Base-by-base conservation (phyloP, 2,888 invertebrate genomes). In the Agrypnus murinus region DNA sequence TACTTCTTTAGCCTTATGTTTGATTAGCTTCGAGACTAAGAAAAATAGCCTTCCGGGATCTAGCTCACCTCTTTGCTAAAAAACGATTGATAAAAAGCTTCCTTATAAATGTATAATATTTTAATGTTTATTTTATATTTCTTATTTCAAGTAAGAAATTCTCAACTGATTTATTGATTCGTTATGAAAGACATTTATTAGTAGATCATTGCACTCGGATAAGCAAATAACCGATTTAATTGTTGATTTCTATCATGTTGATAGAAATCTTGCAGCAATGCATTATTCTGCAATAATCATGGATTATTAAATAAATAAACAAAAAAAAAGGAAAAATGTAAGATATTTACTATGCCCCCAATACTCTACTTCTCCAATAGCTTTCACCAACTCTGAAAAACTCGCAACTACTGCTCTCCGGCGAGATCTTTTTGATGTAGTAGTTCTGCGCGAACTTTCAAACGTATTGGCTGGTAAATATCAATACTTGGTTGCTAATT, bases 341-440 rank as follows among this genome's bases (percentile, higher is more conserved):
- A 38, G 64, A 62, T 62, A 58, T 62, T 25, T 59, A 60, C 69
- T 65, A 69, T 75, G 75, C 68, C 75, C 75, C 72, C 75, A 71
- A 74, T 75, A 74, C 55, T 70, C 67, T 67, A 67, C 69, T 58
- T 69, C 55, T 65, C 53, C 69, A 65, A 68, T 70, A 72, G 75
- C 75, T 75, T 74, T 75, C 75, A 74, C 74, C 74, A 48, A 17
- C 55, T 67, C 36, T 62, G 63, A 25, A 25, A 25, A 63, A 57
- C 25, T 14, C 36, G 31, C 38, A 32, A 36, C 59, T 31, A 60
- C 19, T 31, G 15, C 17, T 53, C 45, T 45, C 34, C 40, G 55
- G 62, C 43, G 7, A 25, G 40, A 60, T 32, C 32, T 25, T 62
- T 43, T 32, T 34, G 38, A 38, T 58, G 25, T 46, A 66, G 66